Conservation (phyloP, 2,797 vertebrate species). For the Crocodylus rhombifer region DNA sequence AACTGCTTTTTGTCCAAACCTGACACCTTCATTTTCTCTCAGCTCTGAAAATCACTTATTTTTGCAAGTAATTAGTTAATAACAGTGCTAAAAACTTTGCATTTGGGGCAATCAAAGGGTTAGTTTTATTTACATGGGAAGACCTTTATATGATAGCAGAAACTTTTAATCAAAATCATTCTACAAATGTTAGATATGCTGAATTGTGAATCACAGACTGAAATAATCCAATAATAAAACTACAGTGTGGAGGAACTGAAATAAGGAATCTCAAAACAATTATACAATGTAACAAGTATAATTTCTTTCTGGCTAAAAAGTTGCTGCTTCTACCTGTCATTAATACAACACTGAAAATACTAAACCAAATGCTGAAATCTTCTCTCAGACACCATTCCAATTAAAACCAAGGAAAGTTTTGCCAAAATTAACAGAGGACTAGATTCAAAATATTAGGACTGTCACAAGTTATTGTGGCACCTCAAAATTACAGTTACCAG, state of each 20-base stretch:
- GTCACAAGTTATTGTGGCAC: neutral
- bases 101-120: neutral
- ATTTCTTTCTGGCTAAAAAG: neutral
- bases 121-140: neutral
- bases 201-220: neutral
- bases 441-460: neutral
- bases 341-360: neutral
- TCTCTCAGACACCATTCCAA: neutral
- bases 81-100: neutral
- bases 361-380: neutral
- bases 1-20: neutral
- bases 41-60: neutral
- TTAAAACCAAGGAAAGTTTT: neutral
- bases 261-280: neutral
- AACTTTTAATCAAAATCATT: neutral
- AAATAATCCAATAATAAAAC: neutral
- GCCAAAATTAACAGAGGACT: neutral
- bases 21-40: neutral
- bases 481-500: neutral
- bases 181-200: neutral
- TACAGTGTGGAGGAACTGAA: neutral
- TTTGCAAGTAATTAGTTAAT: neutral
- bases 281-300: fast-evolving
- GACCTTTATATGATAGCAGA: neutral
- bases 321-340: neutral